Evolutionary conservation across 2,797 vertebrate species (phyloP).

Genomic region (Neosilurus mollespiculum): DNA sequence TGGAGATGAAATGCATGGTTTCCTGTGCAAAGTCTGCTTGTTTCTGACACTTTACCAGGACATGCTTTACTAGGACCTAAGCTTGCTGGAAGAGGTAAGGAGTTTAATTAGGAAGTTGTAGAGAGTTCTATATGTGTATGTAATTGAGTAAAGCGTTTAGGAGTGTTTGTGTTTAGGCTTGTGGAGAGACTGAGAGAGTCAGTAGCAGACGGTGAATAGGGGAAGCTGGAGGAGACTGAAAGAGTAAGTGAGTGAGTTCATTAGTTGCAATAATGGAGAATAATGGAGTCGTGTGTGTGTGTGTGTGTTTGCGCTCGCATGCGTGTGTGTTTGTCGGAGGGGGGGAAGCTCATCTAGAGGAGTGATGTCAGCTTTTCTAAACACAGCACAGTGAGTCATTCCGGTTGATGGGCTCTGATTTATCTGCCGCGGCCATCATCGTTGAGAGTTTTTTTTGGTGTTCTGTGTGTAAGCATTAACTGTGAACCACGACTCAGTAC

Average conservation of each 20-base stretch:
- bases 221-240: slow-evolving; percentile 5
- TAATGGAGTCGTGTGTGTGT: slow-evolving; percentile 22
- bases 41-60: not conserved
- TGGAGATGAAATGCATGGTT: slow-evolving; percentile 28
- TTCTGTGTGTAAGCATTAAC: not conserved
- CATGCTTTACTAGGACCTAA: not conserved
- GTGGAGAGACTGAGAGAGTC: slow-evolving; percentile 14
- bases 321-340: slow-evolving; percentile 4
- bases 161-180: slow-evolving; percentile 21
- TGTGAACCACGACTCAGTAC: not conserved
- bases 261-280: slow-evolving; percentile 49
- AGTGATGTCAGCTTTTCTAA: slow-evolving; percentile 50
- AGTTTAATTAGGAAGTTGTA: slow-evolving; percentile 40
- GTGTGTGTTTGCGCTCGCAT: not conserved
- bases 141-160: not conserved
- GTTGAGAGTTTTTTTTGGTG: not conserved
- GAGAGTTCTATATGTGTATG: slow-evolving; percentile 21
- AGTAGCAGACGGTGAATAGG: not conserved
- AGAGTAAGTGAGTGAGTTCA: slow-evolving; percentile 26
- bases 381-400: slow-evolving; percentile 43
- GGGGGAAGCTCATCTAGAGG: slow-evolving; percentile 1
- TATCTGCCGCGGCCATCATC: not conserved
- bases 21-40: slow-evolving; percentile 4
- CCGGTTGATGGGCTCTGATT: slow-evolving; percentile 23
- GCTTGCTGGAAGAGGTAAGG: not conserved